phyloP scores from a whole-genome alignment of 2,888 invertebrate genomes.

The Chrysomela aeneicollis region DNA sequence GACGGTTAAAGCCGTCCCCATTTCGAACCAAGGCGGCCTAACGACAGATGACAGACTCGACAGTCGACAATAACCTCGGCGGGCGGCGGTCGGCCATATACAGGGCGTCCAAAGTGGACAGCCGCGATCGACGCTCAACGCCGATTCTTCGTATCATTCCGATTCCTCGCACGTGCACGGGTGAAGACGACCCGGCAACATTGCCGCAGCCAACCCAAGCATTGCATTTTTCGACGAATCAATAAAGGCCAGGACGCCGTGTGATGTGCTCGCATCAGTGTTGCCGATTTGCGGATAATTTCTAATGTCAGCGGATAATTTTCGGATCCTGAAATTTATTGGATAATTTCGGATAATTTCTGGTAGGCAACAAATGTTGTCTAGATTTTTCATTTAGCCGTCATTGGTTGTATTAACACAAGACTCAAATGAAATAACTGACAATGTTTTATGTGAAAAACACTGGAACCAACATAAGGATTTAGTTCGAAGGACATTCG shows the following conservation, averaged over 20 bases:
- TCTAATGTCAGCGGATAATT: too few relatives aligned
- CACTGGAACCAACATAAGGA: too few relatives aligned
- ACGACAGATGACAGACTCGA: conserved; percentile 54
- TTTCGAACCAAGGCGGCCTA: conserved; percentile 50
- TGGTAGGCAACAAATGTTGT: too few relatives aligned
- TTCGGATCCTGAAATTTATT: too few relatives aligned
- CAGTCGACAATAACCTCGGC: conserved; percentile 56
- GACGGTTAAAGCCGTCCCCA: conserved; percentile 41
- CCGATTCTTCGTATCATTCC: conserved; percentile 56
- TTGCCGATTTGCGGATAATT: too few relatives aligned
- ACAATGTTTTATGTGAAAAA: too few relatives aligned
- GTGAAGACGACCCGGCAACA: conserved; percentile 41
- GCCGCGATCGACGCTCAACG: conserved; percentile 42
- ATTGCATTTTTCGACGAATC: not conserved
- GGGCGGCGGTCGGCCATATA: conserved; percentile 40
- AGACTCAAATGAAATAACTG: too few relatives aligned
- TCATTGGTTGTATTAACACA: too few relatives aligned
- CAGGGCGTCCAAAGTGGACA: conserved; percentile 37
- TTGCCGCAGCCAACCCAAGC: conserved; percentile 35
- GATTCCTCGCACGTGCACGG: conserved; percentile 54
- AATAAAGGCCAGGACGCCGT: conserved; percentile 37
- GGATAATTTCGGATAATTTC: too few relatives aligned
- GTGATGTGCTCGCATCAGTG: conserved; percentile 40
- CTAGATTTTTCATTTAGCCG: too few relatives aligned
- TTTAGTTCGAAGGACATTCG: too few relatives aligned